Conservation (phyloP, 2,888 invertebrate genomes). For the Scaptomyza caliginosa region DNA sequence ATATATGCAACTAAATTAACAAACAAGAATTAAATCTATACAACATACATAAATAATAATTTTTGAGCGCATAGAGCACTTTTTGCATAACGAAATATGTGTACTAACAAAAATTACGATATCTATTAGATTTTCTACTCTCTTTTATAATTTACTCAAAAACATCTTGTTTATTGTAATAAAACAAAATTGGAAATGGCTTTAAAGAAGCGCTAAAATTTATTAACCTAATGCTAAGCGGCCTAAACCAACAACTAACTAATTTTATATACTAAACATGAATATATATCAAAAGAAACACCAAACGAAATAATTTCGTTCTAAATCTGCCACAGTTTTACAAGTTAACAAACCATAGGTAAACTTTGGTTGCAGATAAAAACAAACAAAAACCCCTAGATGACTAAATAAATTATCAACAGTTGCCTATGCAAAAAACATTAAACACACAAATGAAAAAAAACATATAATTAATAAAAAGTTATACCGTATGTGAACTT, state of each 20-base stretch:
- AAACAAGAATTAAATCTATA: slow-evolving; percentile 53
- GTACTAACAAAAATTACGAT: slow-evolving; percentile 61
- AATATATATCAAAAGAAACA: slow-evolving; percentile 35
- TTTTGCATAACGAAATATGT: slow-evolving; percentile 71
- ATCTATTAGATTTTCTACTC: slow-evolving; percentile 80
- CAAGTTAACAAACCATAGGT: slow-evolving; percentile 26
- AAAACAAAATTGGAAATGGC: slow-evolving; percentile 62
- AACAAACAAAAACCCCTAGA: slow-evolving; percentile 45
- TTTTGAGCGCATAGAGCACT: slow-evolving; percentile 79
- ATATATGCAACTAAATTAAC: slow-evolving; percentile 35
- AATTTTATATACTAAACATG: slow-evolving; percentile 21
- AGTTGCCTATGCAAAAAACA: slow-evolving; percentile 69
- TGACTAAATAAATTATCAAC: slow-evolving; percentile 46
- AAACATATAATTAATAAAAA: slow-evolving; percentile 10
- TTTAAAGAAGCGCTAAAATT: slow-evolving; percentile 56
- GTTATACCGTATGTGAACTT: slow-evolving; percentile 43
- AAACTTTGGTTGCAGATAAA: slow-evolving; percentile 41
- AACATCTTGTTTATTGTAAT: slow-evolving; percentile 65
- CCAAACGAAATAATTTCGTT: slow-evolving; percentile 61
- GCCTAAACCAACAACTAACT: slow-evolving; percentile 43
- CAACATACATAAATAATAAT: slow-evolving; percentile 58
- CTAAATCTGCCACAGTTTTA: slow-evolving; percentile 49
- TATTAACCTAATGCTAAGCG: slow-evolving; percentile 67
- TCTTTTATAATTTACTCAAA: slow-evolving; percentile 75
- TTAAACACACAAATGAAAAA: slow-evolving; percentile 25